phyloP scores from a whole-genome alignment of 2,888 invertebrate species.

The Calameuta pallipes region DNA sequence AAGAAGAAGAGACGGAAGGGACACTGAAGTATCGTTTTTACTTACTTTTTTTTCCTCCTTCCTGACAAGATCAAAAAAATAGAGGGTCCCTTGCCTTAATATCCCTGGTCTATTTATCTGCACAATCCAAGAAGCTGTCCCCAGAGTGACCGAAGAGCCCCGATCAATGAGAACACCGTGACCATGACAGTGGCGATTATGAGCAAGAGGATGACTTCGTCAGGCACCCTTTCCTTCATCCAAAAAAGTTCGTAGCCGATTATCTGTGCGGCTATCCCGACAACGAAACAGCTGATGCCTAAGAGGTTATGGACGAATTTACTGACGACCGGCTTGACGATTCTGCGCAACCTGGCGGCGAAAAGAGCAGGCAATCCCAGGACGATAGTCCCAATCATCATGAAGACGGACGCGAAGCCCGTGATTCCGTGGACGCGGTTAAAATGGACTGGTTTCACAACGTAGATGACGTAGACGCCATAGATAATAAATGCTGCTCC shows the following conservation, averaged over 20 bases:
- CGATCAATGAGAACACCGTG: conserved; percentile 41
- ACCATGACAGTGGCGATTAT: conserved; percentile 33
- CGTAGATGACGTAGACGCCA: conserved; percentile 67
- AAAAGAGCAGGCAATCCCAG: conserved; percentile 69
- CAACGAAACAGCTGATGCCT: conserved; percentile 67
- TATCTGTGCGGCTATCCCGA: conserved; percentile 67
- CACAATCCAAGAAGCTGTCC: conserved; percentile 23
- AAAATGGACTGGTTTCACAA: conserved; percentile 57
- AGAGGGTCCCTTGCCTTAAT: not conserved
- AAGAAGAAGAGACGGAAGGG: not conserved
- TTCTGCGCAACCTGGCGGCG: conserved; percentile 68
- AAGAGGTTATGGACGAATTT: conserved; percentile 70
- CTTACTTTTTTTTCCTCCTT: not conserved
- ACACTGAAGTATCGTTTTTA: not conserved
- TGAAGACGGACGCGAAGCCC: conserved; percentile 67
- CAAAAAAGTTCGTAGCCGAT: conserved; percentile 41
- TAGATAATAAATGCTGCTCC: conserved; percentile 68
- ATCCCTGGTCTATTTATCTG: not conserved
- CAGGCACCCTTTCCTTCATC: conserved; percentile 25
- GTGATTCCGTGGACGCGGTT: conserved; percentile 44
- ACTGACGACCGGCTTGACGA: conserved; percentile 67
- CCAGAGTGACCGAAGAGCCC: conserved; percentile 39
- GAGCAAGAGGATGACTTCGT: conserved; percentile 31
- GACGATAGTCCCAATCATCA: conserved; percentile 66
- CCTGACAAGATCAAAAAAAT: not conserved